Conservation (phyloP, 2,888 invertebrate genomes). For the Andrena camellia region DNA sequence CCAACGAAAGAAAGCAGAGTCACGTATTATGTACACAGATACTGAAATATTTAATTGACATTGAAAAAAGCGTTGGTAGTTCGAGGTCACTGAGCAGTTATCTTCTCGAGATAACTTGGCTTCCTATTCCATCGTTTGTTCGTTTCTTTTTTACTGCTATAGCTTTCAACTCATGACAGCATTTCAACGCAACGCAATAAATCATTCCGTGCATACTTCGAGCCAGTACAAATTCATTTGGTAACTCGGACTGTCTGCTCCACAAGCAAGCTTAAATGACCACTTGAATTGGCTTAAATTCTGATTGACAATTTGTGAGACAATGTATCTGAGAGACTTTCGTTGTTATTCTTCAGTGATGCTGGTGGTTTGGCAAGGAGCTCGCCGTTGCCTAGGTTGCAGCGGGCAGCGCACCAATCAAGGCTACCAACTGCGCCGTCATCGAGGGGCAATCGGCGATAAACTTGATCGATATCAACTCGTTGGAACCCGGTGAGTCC, state of each 20-base stretch:
- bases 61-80: neutral
- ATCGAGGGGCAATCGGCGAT: conserved; percentile 73
- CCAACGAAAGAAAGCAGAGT: too few relatives aligned
- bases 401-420: conserved; percentile 80
- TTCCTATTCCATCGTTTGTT: too few relatives aligned
- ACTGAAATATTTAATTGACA: neutral
- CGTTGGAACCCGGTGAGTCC: conserved; percentile 76
- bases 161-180: too few relatives aligned
- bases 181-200: too few relatives aligned
- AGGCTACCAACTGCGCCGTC: conserved; percentile 72
- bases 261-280: too few relatives aligned
- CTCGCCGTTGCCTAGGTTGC: conserved; percentile 82
- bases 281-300: neutral
- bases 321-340: neutral
- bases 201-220: too few relatives aligned
- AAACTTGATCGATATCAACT: conserved; percentile 80
- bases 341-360: conserved; percentile 74
- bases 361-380: conserved; percentile 82
- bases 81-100: neutral
- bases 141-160: too few relatives aligned
- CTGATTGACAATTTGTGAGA: neutral
- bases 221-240: too few relatives aligned
- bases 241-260: too few relatives aligned
- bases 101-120: neutral
- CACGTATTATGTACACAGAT: too few relatives aligned